Evolutionary conservation across 1,140 invertebrate genomes (phyloP), one percentile per base, ranked within the genome.

Genomic region (Drosophila ficusphila): DNA sequence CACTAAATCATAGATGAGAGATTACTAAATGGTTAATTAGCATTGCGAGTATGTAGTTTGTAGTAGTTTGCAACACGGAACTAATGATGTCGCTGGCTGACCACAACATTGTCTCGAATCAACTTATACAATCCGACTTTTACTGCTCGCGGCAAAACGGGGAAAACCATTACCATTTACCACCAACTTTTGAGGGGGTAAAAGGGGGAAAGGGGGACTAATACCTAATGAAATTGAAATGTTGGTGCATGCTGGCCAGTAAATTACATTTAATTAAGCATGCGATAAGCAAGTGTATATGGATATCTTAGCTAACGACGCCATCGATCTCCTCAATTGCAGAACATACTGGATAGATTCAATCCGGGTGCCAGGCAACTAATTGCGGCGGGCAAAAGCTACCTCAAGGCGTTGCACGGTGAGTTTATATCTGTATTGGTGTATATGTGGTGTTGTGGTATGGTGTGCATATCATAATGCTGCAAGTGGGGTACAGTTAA

Each of bases 291-390:
- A 25, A 16, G 11, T 7, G 11, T 7, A 29, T 31, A 54, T 61
- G 18, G 34, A 51, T 56, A 54, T n/a, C 34, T n/a, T 9, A 52
- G 38, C 49, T 52, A 70, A 64, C 46, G 42, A 54, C 4, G 48
- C 12, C 34, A 76, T 60, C 36, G 58, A 69, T 70, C 31, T 44
- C 53, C 51, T 33, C 36, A 60, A 96, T 74, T 88, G 61, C 95
- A 98, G 97, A 98, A 97, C 92, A 97, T 98, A 92, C 93, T 98
- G 94, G 97, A 98, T 91, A 97, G 97, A 92, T 98, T 98, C 93
- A 98, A 98, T 93, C 97, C 97, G 27, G 96, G 96, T 74, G 96
- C 97, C 5, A 93, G 97, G 79, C 96, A 97, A 92, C 94, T 98
- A 93, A 97, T 98, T 91, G 96, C 96, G 67, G 96, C 97, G 65